phyloP scores from a whole-genome alignment of 2,888 invertebrate genomes.

The Pseudanteris insignis region DNA sequence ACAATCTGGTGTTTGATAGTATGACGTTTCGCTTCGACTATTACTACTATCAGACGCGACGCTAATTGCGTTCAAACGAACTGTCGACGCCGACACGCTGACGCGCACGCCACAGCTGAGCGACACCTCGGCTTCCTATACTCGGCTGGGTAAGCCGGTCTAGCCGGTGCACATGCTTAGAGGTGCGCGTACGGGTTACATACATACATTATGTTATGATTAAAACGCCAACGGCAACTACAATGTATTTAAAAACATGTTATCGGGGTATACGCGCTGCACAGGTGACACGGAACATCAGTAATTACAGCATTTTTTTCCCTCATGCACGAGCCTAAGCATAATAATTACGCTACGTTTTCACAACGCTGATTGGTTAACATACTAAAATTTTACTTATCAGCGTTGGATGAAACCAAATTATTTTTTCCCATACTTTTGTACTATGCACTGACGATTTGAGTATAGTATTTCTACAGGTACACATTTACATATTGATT shows the following conservation, averaged over 20 bases:
- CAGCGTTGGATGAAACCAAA: no score
- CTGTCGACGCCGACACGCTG: constrained; percentile 61
- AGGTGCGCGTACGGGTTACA: constrained; percentile 42
- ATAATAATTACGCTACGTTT: no score
- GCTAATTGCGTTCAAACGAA: constrained; percentile 65
- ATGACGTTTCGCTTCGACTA: constrained; percentile 51
- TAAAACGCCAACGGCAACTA: constrained; percentile 50
- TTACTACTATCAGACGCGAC: constrained; percentile 55
- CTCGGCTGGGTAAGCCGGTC: constrained; percentile 36
- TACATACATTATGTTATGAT: constrained; percentile 57
- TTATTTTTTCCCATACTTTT: no score
- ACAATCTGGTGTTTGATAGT: constrained; percentile 53
- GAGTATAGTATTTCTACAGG: no score
- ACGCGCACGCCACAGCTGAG: constrained; percentile 44
- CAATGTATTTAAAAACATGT: constrained; percentile 20
- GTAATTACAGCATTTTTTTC: constrained; percentile 8
- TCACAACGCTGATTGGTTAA: no score
- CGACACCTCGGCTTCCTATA: constrained; percentile 35
- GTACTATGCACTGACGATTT: no score
- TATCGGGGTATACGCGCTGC: constrained; percentile 1
- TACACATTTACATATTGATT: no score
- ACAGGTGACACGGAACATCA: constrained; percentile 13
- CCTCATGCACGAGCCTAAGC: no score
- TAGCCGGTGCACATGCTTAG: constrained; percentile 59
- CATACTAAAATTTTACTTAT: no score